These are phyloP conservation scores for Aphidius colemani DNA, from an alignment of 2,888 invertebrate species.

Conservation along the genomic window DNA sequence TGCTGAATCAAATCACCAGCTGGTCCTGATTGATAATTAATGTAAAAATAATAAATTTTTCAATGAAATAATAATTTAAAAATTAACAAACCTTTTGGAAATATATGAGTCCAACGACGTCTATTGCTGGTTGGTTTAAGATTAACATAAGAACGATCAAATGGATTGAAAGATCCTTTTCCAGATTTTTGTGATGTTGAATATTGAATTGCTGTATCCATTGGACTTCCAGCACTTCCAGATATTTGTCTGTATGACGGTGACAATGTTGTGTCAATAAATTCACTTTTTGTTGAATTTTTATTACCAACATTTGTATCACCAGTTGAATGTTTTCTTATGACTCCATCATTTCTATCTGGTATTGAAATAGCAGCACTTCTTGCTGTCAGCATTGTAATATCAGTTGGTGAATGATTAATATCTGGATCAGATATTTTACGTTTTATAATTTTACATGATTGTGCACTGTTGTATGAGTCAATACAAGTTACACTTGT, in stretches of 20 bases:
- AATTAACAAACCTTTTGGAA: constrained; percentile 76
- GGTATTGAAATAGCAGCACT: constrained; percentile 60
- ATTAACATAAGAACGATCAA: constrained; percentile 96
- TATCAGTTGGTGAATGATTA: constrained; percentile 64
- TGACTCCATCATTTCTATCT: constrained; percentile 44
- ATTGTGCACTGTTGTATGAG: constrained; percentile 65
- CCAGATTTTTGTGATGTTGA: constrained; percentile 68
- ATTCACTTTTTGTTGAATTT: constrained; percentile 51
- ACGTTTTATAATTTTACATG: constrained; percentile 67
- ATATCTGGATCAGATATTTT: constrained; percentile 91
- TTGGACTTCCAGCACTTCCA: constrained; percentile 66
- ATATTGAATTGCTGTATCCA: constrained; percentile 50
- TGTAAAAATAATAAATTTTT: neutral
- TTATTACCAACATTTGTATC: constrained; percentile 44
- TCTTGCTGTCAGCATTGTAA: constrained; percentile 39
- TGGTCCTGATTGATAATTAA: constrained; percentile 66
- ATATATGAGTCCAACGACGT: constrained; percentile 97
- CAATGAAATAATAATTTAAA: constrained; percentile 8
- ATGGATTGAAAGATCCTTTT: constrained; percentile 92
- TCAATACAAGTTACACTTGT: constrained; percentile 76
- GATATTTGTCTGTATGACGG: constrained; percentile 64
- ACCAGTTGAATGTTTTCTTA: constrained; percentile 44
- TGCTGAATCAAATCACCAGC: constrained; percentile 90
- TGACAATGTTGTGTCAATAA: constrained; percentile 62
- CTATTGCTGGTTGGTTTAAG: constrained; percentile 95